phyloP scores from a whole-genome alignment of 2,797 vertebrate genomes.

The Hyperoplus immaculatus region DNA sequence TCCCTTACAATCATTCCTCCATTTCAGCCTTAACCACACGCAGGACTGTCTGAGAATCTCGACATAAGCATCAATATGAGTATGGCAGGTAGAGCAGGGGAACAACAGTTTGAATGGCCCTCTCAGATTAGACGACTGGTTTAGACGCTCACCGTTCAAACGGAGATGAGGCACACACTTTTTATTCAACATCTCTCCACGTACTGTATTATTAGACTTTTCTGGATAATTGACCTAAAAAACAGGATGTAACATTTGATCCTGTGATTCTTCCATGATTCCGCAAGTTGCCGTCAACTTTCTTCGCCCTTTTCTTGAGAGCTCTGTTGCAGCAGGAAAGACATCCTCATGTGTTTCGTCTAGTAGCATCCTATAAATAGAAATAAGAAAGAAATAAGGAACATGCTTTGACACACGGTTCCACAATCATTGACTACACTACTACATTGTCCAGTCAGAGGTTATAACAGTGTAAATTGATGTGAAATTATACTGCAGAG shows the following conservation, averaged over 20 bases:
- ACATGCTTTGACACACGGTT: neutral
- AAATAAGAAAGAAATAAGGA: neutral
- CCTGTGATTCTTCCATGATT: neutral
- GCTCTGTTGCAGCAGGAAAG: neutral
- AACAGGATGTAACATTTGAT: neutral
- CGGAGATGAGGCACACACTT: neutral
- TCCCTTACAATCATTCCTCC: neutral
- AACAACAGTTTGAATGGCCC: constrained; percentile 8
- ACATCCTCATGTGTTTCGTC: neutral
- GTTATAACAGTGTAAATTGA: neutral
- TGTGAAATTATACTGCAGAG: neutral
- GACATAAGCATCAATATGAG: neutral
- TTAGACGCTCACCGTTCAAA: neutral
- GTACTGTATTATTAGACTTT: neutral
- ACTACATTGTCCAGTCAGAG: neutral
- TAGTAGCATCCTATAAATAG: neutral
- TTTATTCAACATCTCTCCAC: neutral
- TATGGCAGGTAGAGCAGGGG: neutral
- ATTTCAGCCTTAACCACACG: neutral
- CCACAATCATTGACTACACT: neutral
- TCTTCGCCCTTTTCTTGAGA: neutral
- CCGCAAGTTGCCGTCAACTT: neutral
- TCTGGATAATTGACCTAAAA: neutral
- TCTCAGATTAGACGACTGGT: neutral
- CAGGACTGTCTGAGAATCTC: neutral